Evolutionary conservation across 2,113 vertebrate genomes (phyloP).

Genomic region (Hucho hucho): DNA sequence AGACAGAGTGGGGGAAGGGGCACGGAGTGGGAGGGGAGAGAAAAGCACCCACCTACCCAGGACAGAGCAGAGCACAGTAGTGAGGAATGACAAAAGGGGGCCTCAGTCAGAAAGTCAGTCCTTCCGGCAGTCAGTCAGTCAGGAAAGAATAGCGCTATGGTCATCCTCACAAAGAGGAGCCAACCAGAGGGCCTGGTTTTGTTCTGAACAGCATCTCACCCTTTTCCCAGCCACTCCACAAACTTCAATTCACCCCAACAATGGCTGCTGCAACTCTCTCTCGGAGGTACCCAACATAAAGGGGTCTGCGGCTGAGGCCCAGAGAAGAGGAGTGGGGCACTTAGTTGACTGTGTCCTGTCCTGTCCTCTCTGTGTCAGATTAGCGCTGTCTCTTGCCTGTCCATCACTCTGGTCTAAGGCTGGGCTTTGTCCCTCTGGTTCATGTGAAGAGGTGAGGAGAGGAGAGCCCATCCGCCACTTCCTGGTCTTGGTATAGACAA

Average conservation of each 20-base stretch:
- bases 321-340: too few species aligned
- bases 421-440: slow-evolving; percentile 11
- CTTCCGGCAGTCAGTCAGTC: slow-evolving; percentile 3
- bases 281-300: slow-evolving; percentile 44
- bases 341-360: too few species aligned
- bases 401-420: slow-evolving; percentile 52
- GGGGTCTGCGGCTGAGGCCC: neutral
- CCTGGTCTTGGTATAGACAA: neutral
- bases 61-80: slow-evolving; percentile 36
- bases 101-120: slow-evolving; percentile 37
- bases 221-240: slow-evolving; percentile 67
- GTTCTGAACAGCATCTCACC: neutral
- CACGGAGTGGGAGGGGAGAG: slow-evolving; percentile 11
- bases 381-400: slow-evolving; percentile 57
- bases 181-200: slow-evolving; percentile 34
- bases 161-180: slow-evolving; percentile 61
- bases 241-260: slow-evolving; percentile 52
- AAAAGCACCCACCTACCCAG: slow-evolving; percentile 43
- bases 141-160: slow-evolving; percentile 14
- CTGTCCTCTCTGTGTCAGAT: neutral
- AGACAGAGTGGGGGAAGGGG: slow-evolving; percentile 43
- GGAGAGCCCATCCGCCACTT: too few species aligned
- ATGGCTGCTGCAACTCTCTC: slow-evolving; percentile 45
- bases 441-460: neutral
- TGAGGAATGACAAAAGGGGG: slow-evolving; percentile 69